A percentile compares a stretch with the other conserved stretches of the same genome.
Evolutionary conservation across 2,888 invertebrate species (phyloP).

Genomic region (Pseudococcus viburni): DNA sequence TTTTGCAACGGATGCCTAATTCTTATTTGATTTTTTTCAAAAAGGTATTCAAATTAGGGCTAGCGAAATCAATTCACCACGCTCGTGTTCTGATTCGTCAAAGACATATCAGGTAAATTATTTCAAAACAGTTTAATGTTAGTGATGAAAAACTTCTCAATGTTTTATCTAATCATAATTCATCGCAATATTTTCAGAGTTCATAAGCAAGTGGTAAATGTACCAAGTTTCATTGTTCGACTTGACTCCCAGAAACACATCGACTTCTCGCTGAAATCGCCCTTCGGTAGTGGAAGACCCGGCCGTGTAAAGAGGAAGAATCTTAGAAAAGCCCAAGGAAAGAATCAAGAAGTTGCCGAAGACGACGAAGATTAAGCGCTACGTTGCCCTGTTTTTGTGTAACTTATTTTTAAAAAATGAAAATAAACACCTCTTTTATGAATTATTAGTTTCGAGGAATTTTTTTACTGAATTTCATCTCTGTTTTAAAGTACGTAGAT

Average conservation of each 20-base stretch:
- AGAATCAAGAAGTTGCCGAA: conserved; percentile 90
- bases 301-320: conserved; percentile 99
- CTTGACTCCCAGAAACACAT: conserved; percentile 98
- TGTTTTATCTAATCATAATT: background rate
- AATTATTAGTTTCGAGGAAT: background rate
- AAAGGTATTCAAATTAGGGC: conserved; percentile 95
- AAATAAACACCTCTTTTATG: background rate
- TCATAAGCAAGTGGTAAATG: conserved; percentile 98
- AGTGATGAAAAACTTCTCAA: background rate
- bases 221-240: conserved; percentile 96
- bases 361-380: conserved; percentile 74
- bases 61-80: conserved; percentile 99
- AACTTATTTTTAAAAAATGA: background rate
- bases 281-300: conserved; percentile 98
- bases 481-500: no score
- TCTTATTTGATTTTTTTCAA: background rate
- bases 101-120: conserved; percentile 92
- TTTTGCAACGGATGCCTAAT: background rate
- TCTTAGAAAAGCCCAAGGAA: conserved; percentile 85
- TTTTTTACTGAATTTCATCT: background rate
- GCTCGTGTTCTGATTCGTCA: conserved; percentile 98
- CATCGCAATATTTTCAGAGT: conserved; percentile 77
- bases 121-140: background rate
- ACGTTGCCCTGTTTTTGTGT: background rate
- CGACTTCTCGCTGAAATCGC: conserved; percentile 97